These are phyloP conservation scores for Poicephalus meyeri DNA, from an alignment of 2,113 vertebrate genomes.

Conservation along the genomic window DNA sequence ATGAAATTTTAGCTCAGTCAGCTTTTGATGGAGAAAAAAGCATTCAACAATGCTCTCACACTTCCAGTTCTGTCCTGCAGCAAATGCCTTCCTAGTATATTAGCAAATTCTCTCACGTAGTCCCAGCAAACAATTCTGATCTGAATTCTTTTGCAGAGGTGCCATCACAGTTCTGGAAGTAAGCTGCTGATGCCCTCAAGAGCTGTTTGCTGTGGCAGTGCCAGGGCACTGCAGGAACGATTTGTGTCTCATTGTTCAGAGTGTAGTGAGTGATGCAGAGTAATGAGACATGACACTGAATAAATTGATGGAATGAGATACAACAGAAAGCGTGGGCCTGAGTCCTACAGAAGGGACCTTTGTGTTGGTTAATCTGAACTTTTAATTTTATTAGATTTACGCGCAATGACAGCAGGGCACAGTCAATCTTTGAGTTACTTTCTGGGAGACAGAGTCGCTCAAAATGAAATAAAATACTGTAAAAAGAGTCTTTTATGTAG, in stretches of 20 bases:
- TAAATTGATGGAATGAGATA: constrained; percentile 62
- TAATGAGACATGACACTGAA: constrained; percentile 55
- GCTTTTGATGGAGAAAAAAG: neutral
- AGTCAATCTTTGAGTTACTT: constrained; percentile 4
- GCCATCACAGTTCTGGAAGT: neutral
- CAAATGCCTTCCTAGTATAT: neutral
- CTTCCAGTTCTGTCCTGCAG: neutral
- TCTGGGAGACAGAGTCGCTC: neutral
- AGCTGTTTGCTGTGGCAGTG: constrained; percentile 10
- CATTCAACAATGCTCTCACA: neutral
- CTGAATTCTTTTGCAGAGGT: neutral
- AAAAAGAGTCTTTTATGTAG: neutral
- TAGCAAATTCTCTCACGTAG: neutral
- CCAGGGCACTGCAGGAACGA: neutral
- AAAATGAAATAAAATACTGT: neutral
- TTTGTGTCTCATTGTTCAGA: constrained; percentile 22
- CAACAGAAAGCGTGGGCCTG: constrained; percentile 32
- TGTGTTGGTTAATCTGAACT: constrained; percentile 42
- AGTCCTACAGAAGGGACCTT: constrained; percentile 38
- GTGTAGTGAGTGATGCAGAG: constrained; percentile 25
- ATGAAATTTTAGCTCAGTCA: constrained; percentile 15
- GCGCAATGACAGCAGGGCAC: constrained; percentile 25
- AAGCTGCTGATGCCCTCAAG: neutral
- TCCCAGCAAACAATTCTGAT: neutral
- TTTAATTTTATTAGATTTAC: constrained; percentile 65